Evolutionary conservation across 2,113 vertebrate species (phyloP).

Genomic region (Mirza zaza): DNA sequence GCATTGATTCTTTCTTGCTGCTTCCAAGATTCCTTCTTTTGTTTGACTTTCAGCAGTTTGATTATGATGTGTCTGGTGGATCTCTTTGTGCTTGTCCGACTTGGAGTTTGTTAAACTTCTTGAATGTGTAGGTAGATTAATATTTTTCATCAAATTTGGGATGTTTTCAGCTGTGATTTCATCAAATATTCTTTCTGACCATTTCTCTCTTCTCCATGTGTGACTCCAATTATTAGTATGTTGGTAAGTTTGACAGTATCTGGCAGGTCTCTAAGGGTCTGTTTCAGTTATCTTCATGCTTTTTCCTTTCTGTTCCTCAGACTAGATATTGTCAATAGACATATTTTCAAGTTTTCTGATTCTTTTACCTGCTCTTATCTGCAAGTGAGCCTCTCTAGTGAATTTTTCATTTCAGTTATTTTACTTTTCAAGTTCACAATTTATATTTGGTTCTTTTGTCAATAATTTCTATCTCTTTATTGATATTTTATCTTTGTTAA

Average conservation of each 20-base stretch:
- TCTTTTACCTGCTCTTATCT: neutral
- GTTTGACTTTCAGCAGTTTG: neutral
- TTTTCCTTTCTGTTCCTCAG: neutral
- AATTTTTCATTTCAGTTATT: neutral
- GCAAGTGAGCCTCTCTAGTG: neutral
- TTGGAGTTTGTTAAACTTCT: neutral
- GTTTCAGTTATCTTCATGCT: neutral
- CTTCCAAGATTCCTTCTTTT: neutral
- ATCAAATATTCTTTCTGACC: neutral
- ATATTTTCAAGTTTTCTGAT: neutral
- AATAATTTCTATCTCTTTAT: neutral
- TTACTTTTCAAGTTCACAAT: neutral
- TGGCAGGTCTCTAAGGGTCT: neutral
- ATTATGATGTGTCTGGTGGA: neutral
- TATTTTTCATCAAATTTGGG: neutral
- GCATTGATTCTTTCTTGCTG: neutral
- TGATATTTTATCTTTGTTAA: neutral
- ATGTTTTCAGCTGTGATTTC: neutral
- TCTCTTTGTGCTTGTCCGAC: neutral
- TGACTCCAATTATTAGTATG: neutral
- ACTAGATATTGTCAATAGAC: neutral
- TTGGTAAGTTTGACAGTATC: neutral
- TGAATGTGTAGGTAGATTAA: neutral
- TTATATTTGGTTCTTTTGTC: neutral
- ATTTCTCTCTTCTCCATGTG: neutral